Base-by-base conservation (phyloP, 2,113 vertebrate genomes). In the Bos indicus region DNA sequence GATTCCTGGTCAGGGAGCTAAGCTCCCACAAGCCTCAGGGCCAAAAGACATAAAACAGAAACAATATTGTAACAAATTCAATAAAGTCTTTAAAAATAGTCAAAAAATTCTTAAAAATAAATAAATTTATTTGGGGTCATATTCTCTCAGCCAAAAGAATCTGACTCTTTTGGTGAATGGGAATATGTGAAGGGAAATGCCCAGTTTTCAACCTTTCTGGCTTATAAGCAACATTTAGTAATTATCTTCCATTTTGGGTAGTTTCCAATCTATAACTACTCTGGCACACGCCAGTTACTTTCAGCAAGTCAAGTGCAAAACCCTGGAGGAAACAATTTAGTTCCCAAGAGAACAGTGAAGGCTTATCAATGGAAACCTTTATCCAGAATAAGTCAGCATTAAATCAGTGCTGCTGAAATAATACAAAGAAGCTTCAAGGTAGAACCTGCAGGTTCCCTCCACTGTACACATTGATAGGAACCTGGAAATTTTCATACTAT, bases 221-320 rank as follows among this genome's bases (percentile, higher is more conserved):
- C 80, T 36, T 85, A 81, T 77, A 95, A 97, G 91, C n/a, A 93
- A 96, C 48, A 87, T 92, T 97, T 97, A 90, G 92, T 97, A 97
- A 98, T 96, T 97, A 96, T 46, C 57, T 98, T 93, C 94, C 71
- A 62, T 94, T 84, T 87, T 2, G 57, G 95, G 85, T 97, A 11
- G 33, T 33, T 95, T 98, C 95, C 94, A 94, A 94, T 36, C 92
- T 46, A 64, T 97, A 54, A 67, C 64, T 97, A 64, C n/a, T 82
- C 97, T 98, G 97, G 97, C 96, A 98, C 91, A 93, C 96, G 91
- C n/a, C 54, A 96, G 93, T 98, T 95, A 98, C 86, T 98, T n/a
- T 97, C 19, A 97, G 92, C 57, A 95, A 96, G 80, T 98, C 88
- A 96, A 98, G 94, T 97, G 95, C 82, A 96, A 98, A 96, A 97